Conservation (phyloP, 2,797 vertebrate genomes). For the Octomys mimax region DNA sequence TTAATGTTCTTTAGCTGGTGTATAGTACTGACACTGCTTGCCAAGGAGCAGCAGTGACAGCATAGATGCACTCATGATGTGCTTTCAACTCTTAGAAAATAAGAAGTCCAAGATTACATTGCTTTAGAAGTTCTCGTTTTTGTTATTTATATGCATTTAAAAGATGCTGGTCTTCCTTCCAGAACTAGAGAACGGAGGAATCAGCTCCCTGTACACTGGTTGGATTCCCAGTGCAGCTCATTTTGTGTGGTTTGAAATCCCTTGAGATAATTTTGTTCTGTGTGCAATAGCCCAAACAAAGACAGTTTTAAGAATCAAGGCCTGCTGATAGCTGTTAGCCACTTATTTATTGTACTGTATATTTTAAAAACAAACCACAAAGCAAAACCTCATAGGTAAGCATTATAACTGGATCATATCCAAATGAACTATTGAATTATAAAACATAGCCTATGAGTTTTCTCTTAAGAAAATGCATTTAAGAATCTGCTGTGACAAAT, state of each 20-base stretch:
- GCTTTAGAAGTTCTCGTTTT: neutral
- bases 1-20: neutral
- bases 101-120: conserved; percentile 2
- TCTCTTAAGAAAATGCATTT: conserved; percentile 77
- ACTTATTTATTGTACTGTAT: conserved; percentile 45
- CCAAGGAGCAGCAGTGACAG: neutral
- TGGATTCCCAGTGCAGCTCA: conserved; percentile 32
- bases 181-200: conserved; percentile 30
- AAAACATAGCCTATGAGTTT: conserved; percentile 67
- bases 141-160: neutral
- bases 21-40: neutral
- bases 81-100: neutral
- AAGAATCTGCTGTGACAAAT: conserved; percentile 85
- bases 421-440: conserved; percentile 71
- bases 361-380: conserved; percentile 66
- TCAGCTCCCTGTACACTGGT: neutral
- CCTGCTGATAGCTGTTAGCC: conserved; percentile 64
- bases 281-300: neutral
- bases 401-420: conserved; percentile 70
- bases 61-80: neutral
- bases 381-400: conserved; percentile 48
- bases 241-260: conserved; percentile 57
- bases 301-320: conserved; percentile 66
- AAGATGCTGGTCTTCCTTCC: neutral
- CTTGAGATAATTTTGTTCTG: conserved; percentile 53